phyloP scores from a whole-genome alignment of 2,113 vertebrate species.

The Coryphaenoides rupestris region DNA sequence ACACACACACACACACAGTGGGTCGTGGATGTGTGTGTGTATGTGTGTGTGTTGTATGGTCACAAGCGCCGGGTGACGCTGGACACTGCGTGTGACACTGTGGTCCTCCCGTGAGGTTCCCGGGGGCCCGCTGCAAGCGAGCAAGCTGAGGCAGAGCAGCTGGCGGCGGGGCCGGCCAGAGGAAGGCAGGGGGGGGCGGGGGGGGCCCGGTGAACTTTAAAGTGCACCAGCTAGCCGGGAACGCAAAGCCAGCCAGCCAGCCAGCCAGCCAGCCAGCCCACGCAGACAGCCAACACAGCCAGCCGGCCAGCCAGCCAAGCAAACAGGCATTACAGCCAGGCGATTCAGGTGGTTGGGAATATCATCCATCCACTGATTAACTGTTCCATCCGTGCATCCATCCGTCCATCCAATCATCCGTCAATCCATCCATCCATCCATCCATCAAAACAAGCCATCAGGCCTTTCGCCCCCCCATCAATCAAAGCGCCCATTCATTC shows the following conservation, averaged over 20 bases:
- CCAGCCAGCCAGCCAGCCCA: conserved; percentile 37
- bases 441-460: conserved; percentile 10
- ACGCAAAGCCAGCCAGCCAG: conserved; percentile 44
- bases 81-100: conserved; percentile 14
- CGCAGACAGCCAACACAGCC: conserved; percentile 1
- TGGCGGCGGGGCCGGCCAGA: conserved; percentile 44
- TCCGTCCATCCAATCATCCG: not conserved
- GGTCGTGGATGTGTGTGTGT: not conserved
- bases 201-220: conserved; percentile 23
- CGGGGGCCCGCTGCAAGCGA: conserved; percentile 32
- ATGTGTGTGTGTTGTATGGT: not conserved
- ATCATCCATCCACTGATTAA: conserved; percentile 5
- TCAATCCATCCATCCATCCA: conserved; percentile 7
- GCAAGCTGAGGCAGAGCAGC: conserved; percentile 42
- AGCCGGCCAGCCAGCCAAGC: too few relatives aligned
- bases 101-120: conserved; percentile 32
- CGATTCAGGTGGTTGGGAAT: conserved; percentile 6
- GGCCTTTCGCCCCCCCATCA: not conserved
- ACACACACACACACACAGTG: not conserved
- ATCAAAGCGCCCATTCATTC: conserved; percentile 2
- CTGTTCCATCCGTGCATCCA: conserved; percentile 16
- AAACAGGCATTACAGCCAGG: too few relatives aligned
- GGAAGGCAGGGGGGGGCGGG: conserved; percentile 32
- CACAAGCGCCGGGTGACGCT: not conserved
- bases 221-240: not conserved